Percentiles rank a stretch among this genome's conserved stretches.
Evolutionary conservation across 2,888 invertebrate genomes (phyloP).

Genomic region (Mesochorus sp.): DNA sequence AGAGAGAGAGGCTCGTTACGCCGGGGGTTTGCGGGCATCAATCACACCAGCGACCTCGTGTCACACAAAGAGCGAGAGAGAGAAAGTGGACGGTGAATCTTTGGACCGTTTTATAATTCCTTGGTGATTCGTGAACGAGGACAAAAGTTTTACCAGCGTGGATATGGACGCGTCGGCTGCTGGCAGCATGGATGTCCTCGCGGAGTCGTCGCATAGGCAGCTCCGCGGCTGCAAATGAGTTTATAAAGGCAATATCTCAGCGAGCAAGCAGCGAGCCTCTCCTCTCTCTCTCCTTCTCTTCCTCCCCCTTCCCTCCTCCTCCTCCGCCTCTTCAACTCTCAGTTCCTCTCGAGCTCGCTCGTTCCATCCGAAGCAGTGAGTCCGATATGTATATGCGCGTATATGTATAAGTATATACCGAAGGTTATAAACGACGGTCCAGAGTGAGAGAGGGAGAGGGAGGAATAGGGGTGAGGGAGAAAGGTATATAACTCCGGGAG

Average conservation of each 20-base stretch:
- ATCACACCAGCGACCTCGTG: slow-evolving; percentile 75
- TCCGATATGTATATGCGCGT: too few relatives aligned
- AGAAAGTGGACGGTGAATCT: slow-evolving; percentile 46
- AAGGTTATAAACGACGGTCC: slow-evolving; percentile 36
- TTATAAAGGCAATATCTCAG: slow-evolving; percentile 81
- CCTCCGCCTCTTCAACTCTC: slow-evolving; percentile 55
- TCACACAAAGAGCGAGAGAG: slow-evolving; percentile 41
- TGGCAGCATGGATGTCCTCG: slow-evolving; percentile 51
- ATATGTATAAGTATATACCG: slow-evolving; percentile 47
- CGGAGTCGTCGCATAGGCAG: slow-evolving; percentile 55
- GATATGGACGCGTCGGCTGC: slow-evolving; percentile 34
- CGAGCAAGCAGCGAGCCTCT: slow-evolving; percentile 59
- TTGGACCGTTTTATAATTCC: slow-evolving; percentile 42
- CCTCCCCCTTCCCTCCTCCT: slow-evolving; percentile 41
- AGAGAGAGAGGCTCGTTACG: slow-evolving; percentile 21
- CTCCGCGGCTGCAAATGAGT: slow-evolving; percentile 80
- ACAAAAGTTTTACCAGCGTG: slow-evolving; percentile 60
- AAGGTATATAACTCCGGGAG: slow-evolving; percentile 46
- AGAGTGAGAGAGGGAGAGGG: background rate
- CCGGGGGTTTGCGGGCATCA: slow-evolving; percentile 68
- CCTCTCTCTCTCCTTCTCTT: slow-evolving; percentile 40
- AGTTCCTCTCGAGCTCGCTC: slow-evolving; percentile 42
- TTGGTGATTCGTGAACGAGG: slow-evolving; percentile 21
- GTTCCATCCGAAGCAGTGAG: slow-evolving; percentile 38
- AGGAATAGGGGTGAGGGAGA: slow-evolving; percentile 12